Evolutionary conservation across 2,113 vertebrate genomes (phyloP).

Genomic region (Microtus oregoni): DNA sequence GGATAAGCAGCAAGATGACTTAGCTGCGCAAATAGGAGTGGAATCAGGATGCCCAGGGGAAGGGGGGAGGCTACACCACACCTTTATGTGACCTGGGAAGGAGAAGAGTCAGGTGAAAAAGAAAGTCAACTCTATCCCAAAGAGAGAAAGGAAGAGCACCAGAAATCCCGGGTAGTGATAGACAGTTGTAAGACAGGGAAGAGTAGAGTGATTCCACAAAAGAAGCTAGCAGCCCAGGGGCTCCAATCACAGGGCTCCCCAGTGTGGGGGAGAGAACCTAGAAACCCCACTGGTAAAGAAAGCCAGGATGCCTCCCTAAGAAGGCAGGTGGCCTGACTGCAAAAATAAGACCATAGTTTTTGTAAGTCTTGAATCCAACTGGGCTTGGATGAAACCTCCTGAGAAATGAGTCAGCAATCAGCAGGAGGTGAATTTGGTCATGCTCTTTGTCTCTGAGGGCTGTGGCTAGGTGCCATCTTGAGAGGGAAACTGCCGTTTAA

Average conservation of each 20-base stretch:
- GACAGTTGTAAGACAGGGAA: too few species aligned
- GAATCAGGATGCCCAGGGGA: not conserved
- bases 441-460: not conserved
- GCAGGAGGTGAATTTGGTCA: not conserved
- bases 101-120: not conserved
- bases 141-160: not conserved
- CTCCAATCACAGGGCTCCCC: too few species aligned
- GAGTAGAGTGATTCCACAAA: not conserved
- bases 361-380: not conserved
- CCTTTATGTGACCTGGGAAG: too few species aligned
- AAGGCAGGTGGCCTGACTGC: not conserved
- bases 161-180: not conserved
- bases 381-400: not conserved
- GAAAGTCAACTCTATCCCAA: not conserved
- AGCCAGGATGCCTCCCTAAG: not conserved
- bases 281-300: not conserved
- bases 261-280: not conserved
- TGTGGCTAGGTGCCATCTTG: not conserved
- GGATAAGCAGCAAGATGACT: too few species aligned
- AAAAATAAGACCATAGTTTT: too few species aligned
- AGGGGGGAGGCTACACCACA: not conserved
- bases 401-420: not conserved
- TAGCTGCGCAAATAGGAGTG: too few species aligned
- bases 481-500: too few species aligned
- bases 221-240: not conserved